Evolutionary conservation across 2,888 invertebrate genomes (phyloP), one percentile per base, ranked within the genome.

Genomic region (Macropis europaea): DNA sequence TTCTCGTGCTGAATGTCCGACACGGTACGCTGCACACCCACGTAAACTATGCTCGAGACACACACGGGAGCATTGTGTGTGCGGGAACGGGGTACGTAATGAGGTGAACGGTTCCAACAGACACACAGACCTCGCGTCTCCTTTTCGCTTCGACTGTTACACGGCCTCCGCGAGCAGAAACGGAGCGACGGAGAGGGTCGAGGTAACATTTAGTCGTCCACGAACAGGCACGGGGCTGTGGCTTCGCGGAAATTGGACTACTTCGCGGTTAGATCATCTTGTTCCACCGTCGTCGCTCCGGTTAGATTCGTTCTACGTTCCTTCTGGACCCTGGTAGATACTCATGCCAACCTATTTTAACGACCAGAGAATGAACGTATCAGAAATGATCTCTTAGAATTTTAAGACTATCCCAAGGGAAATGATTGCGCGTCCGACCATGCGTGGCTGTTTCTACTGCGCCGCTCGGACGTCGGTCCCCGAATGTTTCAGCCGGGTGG

Each of bases 21-120:
- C 47, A 69, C 70, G 76, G 40, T 69, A 60, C 36, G 63, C 45
- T 63, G 75, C 45, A 42, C 76, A 57, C 63, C 70, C 76, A 75
- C 76, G 75, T 75, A 64, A 63, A 68, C 53, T n/a, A n/a, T n/a
- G 74, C 9, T 72, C 34, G 15, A 19, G 70, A 22, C 19, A 56
- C 48, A 60, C 43, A 30, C 54, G 42, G 7, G 57, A 38, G 30
- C 22, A 17, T 13, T 42, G 42, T 34, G 28, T 22, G 59, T 13
- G 40, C 50, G 48, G 30, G 45, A 38, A 48, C 28, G 43, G 73
- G 38, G 45, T 66, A 73, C 40, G 73, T 73, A 73, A 73, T 45
- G 73, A 73, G 73, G 73, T 73, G 73, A 73, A 73, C 60, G 73
- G 73, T 73, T 42, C 24, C 36, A 48, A 19, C 11, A 17, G 40